Evolutionary conservation across 2,888 invertebrate genomes (phyloP), one percentile per base, ranked within the genome.

Genomic region (Drosophila buzzatii): DNA sequence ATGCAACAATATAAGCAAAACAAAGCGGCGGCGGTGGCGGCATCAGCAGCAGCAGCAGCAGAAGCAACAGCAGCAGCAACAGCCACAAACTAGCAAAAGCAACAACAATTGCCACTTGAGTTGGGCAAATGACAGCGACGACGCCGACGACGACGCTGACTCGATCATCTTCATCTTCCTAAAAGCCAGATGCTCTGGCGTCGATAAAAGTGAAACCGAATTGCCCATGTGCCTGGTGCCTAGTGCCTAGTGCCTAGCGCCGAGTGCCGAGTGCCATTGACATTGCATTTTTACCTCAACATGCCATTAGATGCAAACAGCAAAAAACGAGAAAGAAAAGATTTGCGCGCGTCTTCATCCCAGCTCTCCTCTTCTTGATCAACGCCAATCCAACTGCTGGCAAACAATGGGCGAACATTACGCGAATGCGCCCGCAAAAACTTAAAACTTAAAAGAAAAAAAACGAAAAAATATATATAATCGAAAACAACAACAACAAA

Each of bases 121-220:
- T 59, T 75, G 86, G 76, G 70, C 82, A 69, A 69, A 67, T 69
- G 83, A 60, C 64, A 58, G 6, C 27, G 27, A 27, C 60, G 47
- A 49, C 31, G 49, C 49, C n/a, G 49, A 31, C 49, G 18, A 31
- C 18, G 49, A 33, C 49, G 49, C 49, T 27, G 73, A 58, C 81
- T 73, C 68, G 82, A 68, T 75, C 85, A 73, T 84, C 85, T 87
- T 80, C 75, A 71, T 68, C 85, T 53, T 52, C 62, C 65, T 53
- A 70, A 77, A 72, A 60, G 70, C 63, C 80, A 78, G 84, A 83
- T 84, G 89, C 81, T 72, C 79, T 73, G 78, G 65, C 89, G 80
- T 88, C 87, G 85, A 85, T 81, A 85, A 91, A 90, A 91, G 91
- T 91, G 83, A 91, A 91, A 91, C 88, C 85, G 76, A 88, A 89